These are phyloP conservation scores for Tylochromis polylepis DNA, from an alignment of 2,113 vertebrate genomes.

Conservation along the genomic window DNA sequence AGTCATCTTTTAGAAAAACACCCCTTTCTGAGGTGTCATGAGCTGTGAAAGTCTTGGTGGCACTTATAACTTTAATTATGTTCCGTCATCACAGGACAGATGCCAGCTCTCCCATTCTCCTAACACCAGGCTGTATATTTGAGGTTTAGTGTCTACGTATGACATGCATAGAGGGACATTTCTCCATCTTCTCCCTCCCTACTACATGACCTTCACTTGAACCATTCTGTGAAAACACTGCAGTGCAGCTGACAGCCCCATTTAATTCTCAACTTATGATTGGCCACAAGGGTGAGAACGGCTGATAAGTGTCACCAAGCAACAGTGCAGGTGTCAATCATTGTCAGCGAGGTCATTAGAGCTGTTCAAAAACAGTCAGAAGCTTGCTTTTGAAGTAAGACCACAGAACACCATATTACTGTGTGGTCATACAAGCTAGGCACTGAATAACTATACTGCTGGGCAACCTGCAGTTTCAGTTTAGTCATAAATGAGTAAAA, in stretches of 20 bases:
- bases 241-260: neutral
- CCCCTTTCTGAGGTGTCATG: neutral
- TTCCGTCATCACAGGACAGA: neutral
- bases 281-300: neutral
- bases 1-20: neutral
- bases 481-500: neutral
- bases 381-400: neutral
- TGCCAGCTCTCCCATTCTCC: neutral
- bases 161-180: neutral
- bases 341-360: neutral
- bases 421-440: neutral
- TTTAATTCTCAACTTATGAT: constrained; percentile 10
- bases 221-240: neutral
- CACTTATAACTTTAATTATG: constrained; percentile 16
- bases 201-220: constrained; percentile 21
- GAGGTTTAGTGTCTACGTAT: neutral
- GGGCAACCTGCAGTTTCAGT: neutral
- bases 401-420: neutral
- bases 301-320: neutral
- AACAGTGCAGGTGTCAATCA: constrained; percentile 19
- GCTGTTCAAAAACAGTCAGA: neutral
- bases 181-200: neutral
- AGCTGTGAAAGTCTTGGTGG: neutral
- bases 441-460: neutral
- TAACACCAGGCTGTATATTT: neutral